Base-by-base conservation (phyloP, 37 sponge, comb jelly and placozoan genomes). In the Diacarnus erythraeanus region DNA sequence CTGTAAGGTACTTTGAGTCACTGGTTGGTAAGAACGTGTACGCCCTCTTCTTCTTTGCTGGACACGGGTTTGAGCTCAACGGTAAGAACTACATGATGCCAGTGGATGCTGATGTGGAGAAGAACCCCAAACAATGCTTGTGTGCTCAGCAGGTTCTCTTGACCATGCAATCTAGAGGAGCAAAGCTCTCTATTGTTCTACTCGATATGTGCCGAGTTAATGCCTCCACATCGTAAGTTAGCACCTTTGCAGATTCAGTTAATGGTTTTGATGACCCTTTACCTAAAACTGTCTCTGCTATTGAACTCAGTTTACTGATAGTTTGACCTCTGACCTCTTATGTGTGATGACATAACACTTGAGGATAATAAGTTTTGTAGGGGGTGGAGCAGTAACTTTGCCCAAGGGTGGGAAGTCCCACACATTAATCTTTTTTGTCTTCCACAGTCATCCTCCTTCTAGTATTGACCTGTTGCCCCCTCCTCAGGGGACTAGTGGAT, bases 31-130 rank as follows among this genome's bases (percentile, higher is more conserved):
- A 82, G 42, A 94, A 93, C 25, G 96, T 98, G 47, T 95, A 98
- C 42, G 96, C 96, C 26, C 74, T 98, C 76, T 95, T 98, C 94
- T 98, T 96, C 90, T 98, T 95, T 87, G 99, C 96, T 44, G 99
- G 99, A 17, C 99, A 98, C 61, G 99, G 99, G 47, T 98, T 98
- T 84, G 94, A 98, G 83, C 66, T 76, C 38, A 87, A 89, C 65
- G 71, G 81, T 27, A 86, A 69, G 75, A 95, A 95, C 80, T 98
- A 98, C 74, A 86, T 98, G 88, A 93, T 98, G 91, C 86, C 92
- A 0, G 96, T 95, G 36, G 99, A 98, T 73, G 83, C 92, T 10
- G 80, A 88, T 60, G 66, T 83, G 71, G 90, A 90, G 72, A 87
- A 93, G 83, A 82, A 87, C 57, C 87, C 93, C 6, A 74, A 83